phyloP scores from a whole-genome alignment of 1,140 invertebrate genomes.

The Solenopsis invicta region DNA sequence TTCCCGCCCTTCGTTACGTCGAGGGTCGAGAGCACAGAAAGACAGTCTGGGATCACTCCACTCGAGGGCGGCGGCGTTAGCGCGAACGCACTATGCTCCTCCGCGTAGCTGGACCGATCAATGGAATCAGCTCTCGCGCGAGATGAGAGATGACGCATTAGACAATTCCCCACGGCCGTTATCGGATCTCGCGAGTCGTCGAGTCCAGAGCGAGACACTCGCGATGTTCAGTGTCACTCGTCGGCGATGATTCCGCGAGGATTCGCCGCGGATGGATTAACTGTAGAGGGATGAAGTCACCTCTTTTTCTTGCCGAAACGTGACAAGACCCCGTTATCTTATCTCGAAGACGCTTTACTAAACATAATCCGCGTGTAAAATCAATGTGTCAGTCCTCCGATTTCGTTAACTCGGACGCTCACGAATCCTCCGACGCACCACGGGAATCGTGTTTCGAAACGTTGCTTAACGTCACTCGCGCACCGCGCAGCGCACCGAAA shows the following conservation, averaged over 20 bases:
- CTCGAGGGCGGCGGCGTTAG: slow-evolving; percentile 30
- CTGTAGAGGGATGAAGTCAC: neutral
- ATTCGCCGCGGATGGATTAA: neutral
- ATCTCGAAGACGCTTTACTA: neutral
- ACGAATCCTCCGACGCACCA: neutral
- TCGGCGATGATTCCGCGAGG: neutral
- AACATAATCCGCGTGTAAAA: neutral
- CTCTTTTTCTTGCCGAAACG: neutral
- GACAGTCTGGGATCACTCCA: neutral
- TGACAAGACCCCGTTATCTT: neutral
- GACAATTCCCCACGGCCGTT: slow-evolving; percentile 38
- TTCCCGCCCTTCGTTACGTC: neutral
- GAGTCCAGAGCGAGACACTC: neutral
- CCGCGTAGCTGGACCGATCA: slow-evolving; percentile 72
- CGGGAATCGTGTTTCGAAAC: neutral
- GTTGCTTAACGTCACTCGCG: neutral
- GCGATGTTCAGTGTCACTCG: neutral
- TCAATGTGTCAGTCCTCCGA: neutral
- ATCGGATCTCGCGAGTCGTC: neutral
- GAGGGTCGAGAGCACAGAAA: neutral
- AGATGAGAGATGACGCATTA: slow-evolving; percentile 58
- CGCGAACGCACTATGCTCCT: slow-evolving; percentile 29
- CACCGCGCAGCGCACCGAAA: slow-evolving; percentile 70
- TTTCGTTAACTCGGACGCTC: neutral
- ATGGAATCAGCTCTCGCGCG: slow-evolving; percentile 68